Evolutionary conservation across 2,888 invertebrate genomes (phyloP), one percentile per base, ranked within the genome.

Genomic region (Meliscaeva auricollis): DNA sequence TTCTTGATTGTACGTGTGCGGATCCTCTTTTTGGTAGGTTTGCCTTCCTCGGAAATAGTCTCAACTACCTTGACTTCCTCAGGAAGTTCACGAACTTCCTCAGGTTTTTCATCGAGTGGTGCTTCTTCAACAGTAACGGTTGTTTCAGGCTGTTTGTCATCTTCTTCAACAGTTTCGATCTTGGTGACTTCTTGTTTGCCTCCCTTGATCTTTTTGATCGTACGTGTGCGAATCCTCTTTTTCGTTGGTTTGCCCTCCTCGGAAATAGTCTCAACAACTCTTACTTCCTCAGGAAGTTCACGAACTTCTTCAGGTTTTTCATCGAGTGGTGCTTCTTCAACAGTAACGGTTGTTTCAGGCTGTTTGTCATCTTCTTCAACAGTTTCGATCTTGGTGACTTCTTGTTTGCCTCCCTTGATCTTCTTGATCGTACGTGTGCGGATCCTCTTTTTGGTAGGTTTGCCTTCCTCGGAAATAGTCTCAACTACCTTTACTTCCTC

Each of bases 181-280:
- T 74, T 80, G 17, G 79, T 74, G 38, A 80, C 74, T 54, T 80
- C 73, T 26, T 79, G 79, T 15, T 79, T 79, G 60, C 58, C 73
- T 0, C 79, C 79, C 79, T 74, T 79, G 17, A 79, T 32, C 60
- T 68, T 73, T n/a, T 68, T 79, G 52, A 79, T 79, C 0, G 41
- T 41, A 0, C 79, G 79, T 13, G 79, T 79, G 2, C 73, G 79
- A 7, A 79, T 79, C 32, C 44, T 50, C 17, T 60, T 79, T 35
- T 73, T 79, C 1, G 20, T 73, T 11, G 73, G 79, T 5, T 79
- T 79, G 22, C 79, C 79, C 44, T 79, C 79, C 26, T 79, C 73
- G 0, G 73, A 32, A 1, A 79, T 22, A 3, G 79, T 54, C 1
- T 79, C 73, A 3, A 79, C 7, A 1, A 79, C 66, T 0, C 46